Percentiles rank a stretch among this genome's conserved stretches.
Evolutionary conservation across 2,888 invertebrate genomes (phyloP).

Genomic region (Plebejus argus): DNA sequence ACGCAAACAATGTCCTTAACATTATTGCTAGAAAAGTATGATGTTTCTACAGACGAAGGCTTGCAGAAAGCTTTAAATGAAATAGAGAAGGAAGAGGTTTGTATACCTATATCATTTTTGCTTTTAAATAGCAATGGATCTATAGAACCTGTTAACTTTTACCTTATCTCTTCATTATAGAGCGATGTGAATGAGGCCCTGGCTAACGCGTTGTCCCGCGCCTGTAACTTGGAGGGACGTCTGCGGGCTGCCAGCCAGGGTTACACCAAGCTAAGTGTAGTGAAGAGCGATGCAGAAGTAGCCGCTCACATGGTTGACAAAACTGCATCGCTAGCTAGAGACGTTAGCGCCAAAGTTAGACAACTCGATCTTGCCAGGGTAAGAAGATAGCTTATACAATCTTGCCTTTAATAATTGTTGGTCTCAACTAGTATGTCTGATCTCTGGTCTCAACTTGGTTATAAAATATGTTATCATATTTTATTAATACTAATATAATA

Average conservation of each 20-base stretch:
- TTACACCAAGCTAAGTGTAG: constrained; percentile 88
- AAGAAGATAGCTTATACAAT: constrained; percentile 50
- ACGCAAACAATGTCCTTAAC: constrained; percentile 49
- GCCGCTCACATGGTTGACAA: constrained; percentile 92
- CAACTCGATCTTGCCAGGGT: constrained; percentile 96
- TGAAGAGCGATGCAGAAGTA: constrained; percentile 89
- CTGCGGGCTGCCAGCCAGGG: constrained; percentile 90
- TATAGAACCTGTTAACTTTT: neutral
- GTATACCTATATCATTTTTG: neutral
- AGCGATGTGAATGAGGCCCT: constrained; percentile 85
- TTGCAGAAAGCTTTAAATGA: constrained; percentile 79
- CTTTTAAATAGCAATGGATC: neutral
- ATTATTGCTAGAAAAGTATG: constrained; percentile 70
- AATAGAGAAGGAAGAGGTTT: constrained; percentile 81
- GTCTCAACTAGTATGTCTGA: too few species aligned
- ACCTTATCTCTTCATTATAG: constrained; percentile 65
- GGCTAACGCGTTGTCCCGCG: constrained; percentile 85
- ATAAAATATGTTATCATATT: neutral
- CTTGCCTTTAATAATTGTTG: neutral
- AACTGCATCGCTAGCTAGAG: constrained; percentile 94
- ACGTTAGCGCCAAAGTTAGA: constrained; percentile 97
- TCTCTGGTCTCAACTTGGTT: neutral
- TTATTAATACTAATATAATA: neutral
- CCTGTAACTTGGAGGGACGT: constrained; percentile 89
- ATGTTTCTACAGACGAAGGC: constrained; percentile 78